These are phyloP conservation scores for Molossus molossus DNA, from an alignment of 2,797 vertebrate genomes.

Conservation along the genomic window DNA sequence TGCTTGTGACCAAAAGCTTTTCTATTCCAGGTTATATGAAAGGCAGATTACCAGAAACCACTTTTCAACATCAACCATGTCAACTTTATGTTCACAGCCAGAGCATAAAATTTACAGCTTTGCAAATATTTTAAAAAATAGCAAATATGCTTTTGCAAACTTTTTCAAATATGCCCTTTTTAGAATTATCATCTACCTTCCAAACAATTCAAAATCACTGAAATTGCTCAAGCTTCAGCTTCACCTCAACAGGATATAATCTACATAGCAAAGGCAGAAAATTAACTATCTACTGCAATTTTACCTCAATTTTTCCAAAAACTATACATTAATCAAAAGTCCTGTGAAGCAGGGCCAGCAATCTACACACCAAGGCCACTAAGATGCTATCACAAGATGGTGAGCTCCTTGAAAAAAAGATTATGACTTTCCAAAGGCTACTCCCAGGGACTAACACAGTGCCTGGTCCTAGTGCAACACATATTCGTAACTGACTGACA, in stretches of 20 bases:
- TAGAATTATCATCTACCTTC: constrained; percentile 5
- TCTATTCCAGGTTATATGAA: constrained; percentile 3
- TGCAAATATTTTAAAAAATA: constrained; percentile 1
- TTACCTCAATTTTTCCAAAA: neutral
- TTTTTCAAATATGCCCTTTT: constrained; percentile 16
- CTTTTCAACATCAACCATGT: constrained; percentile 30
- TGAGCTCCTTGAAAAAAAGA: constrained; percentile 10
- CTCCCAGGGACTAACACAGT: neutral
- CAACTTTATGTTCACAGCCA: constrained; percentile 2
- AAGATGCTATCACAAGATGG: neutral
- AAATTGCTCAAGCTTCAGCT: constrained; percentile 39
- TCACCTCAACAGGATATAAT: neutral
- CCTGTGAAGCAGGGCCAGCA: neutral
- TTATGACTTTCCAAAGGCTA: neutral
- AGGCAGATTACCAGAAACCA: constrained; percentile 11
- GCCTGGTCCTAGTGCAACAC: neutral
- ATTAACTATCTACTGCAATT: neutral
- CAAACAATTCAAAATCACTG: constrained; percentile 62
- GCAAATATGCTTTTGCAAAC: constrained; percentile 20
- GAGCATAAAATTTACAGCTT: constrained; percentile 49
- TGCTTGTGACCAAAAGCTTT: constrained; percentile 20
- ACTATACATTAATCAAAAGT: neutral
- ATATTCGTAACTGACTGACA: neutral
- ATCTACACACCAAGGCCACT: neutral
- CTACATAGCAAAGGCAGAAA: constrained; percentile 29